Evolutionary conservation across 2,888 invertebrate genomes (phyloP).

Genomic region (Drosophila borborema): DNA sequence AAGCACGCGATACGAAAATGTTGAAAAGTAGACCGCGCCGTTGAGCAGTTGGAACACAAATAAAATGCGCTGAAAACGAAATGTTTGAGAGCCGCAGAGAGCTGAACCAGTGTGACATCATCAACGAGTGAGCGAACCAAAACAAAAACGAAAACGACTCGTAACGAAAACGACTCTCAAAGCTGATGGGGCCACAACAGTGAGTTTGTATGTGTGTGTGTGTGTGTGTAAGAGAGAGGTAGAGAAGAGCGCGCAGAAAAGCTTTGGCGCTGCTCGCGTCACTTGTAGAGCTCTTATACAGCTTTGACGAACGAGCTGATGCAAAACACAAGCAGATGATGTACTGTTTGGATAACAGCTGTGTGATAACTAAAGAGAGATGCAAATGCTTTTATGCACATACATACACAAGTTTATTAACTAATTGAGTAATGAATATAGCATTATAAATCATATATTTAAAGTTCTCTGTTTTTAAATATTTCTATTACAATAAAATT

Average conservation of each 20-base stretch:
- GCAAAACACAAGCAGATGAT: constrained; percentile 33
- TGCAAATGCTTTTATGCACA: background rate
- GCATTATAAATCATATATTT: background rate
- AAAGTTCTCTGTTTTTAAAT: background rate
- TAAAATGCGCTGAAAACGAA: constrained; percentile 16
- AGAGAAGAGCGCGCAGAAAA: background rate
- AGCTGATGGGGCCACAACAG: background rate
- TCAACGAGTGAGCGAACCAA: constrained; percentile 34
- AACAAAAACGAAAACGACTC: constrained; percentile 26
- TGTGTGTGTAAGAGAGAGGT: background rate
- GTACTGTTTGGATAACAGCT: constrained; percentile 10
- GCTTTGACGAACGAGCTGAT: constrained; percentile 1
- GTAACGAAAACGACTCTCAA: background rate
- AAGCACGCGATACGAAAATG: background rate
- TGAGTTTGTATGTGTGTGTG: background rate
- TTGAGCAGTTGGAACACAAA: constrained; percentile 8
- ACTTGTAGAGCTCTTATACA: background rate
- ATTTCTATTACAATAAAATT: background rate
- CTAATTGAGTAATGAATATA: background rate
- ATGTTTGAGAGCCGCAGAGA: constrained; percentile 9
- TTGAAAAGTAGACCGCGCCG: background rate
- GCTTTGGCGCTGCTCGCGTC: constrained; percentile 11
- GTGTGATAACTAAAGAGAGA: constrained; percentile 7
- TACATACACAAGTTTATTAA: background rate
- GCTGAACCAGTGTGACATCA: constrained; percentile 55